These are phyloP conservation scores for Bufo gargarizans DNA, from an alignment of 2,113 vertebrate genomes.

Conservation along the genomic window DNA sequence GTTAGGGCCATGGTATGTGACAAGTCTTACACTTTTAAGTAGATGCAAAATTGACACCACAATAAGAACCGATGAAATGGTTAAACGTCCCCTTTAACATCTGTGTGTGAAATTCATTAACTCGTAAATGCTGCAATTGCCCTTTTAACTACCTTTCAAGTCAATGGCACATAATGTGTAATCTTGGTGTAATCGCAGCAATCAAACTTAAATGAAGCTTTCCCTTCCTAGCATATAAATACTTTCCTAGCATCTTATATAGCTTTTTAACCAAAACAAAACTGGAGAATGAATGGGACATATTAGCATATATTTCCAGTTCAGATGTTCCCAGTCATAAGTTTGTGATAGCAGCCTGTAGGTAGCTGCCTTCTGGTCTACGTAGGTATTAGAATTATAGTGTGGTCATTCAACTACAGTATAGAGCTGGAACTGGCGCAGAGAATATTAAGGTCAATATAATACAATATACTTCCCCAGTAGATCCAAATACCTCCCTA, in stretches of 20 bases:
- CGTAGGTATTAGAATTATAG: too few relatives aligned
- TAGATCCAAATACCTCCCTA: too few relatives aligned
- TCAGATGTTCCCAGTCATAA: too few relatives aligned
- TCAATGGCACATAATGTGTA: constrained; percentile 33
- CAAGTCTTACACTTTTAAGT: background rate
- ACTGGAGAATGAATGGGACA: background rate
- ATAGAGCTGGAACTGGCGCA: too few relatives aligned
- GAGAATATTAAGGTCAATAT: too few relatives aligned
- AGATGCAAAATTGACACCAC: background rate
- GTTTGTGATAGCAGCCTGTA: too few relatives aligned
- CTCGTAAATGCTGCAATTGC: constrained; percentile 25
- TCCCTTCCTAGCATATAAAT: constrained; percentile 6
- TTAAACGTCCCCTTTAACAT: constrained; percentile 6
- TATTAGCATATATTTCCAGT: background rate
- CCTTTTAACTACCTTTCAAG: constrained; percentile 41
- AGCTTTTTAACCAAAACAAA: constrained; percentile 1
- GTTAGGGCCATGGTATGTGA: background rate
- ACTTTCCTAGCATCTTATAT: background rate
- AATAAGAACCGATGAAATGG: background rate
- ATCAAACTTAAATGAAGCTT: constrained; percentile 40
- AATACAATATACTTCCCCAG: too few relatives aligned
- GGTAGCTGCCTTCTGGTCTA: too few relatives aligned
- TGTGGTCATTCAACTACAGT: too few relatives aligned
- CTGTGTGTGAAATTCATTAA: constrained; percentile 34
- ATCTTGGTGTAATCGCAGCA: constrained; percentile 38